Conservation (phyloP, 1,140 invertebrate species). For the Dinothrombium tinctorium region DNA sequence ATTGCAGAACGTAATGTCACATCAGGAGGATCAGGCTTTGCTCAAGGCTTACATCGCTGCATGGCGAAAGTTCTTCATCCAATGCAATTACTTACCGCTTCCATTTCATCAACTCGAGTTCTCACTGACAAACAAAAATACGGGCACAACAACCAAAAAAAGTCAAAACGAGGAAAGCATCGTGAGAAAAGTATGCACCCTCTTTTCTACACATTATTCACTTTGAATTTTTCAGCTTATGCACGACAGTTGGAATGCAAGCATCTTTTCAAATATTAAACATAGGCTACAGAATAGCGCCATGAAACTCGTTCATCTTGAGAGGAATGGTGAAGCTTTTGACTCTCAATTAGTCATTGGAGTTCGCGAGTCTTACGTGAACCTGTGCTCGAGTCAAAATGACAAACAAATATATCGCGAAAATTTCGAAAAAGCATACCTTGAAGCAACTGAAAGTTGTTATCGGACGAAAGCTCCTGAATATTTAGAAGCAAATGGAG, state of each 20-base stretch:
- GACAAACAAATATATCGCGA: slow-evolving; percentile 90
- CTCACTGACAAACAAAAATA: slow-evolving; percentile 36
- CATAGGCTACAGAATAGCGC: slow-evolving; percentile 79
- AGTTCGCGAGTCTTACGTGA: slow-evolving; percentile 82
- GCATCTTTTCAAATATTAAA: slow-evolving; percentile 84
- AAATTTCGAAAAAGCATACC: slow-evolving; percentile 87
- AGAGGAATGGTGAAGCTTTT: slow-evolving; percentile 89
- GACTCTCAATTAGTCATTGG: slow-evolving; percentile 92
- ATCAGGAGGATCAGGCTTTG: slow-evolving; percentile 77
- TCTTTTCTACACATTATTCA: neutral
- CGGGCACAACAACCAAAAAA: slow-evolving; percentile 37
- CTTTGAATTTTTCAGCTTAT: slow-evolving; percentile 40
- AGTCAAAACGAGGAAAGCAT: slow-evolving; percentile 57
- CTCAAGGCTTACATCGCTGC: slow-evolving; percentile 86
- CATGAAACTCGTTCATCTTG: slow-evolving; percentile 86
- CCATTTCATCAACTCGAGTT: slow-evolving; percentile 80
- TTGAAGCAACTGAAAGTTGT: slow-evolving; percentile 75
- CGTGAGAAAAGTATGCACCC: slow-evolving; percentile 40
- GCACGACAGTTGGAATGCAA: slow-evolving; percentile 93
- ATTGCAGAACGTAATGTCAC: slow-evolving; percentile 47
- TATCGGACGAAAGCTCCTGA: slow-evolving; percentile 75
- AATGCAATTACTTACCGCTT: slow-evolving; percentile 84
- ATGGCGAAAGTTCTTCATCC: slow-evolving; percentile 93
- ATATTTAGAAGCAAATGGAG: slow-evolving; percentile 68
- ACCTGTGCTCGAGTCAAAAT: slow-evolving; percentile 74